Evolutionary conservation across 2,888 invertebrate genomes (phyloP).

Genomic region (Coelinius sp.): DNA sequence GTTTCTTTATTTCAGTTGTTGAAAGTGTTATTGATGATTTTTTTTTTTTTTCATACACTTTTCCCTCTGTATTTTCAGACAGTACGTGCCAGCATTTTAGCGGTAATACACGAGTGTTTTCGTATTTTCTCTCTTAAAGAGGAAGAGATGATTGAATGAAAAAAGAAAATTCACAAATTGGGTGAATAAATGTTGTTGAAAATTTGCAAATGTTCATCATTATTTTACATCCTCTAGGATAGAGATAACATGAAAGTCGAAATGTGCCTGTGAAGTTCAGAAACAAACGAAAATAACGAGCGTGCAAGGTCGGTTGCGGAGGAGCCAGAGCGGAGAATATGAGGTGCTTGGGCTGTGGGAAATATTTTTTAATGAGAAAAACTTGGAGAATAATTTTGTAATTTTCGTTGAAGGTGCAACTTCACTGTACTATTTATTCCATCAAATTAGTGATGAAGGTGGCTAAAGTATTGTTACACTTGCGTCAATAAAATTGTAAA

Average conservation of each 20-base stretch:
- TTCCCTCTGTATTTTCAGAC: neutral
- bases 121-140: neutral
- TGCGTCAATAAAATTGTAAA: no score
- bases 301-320: neutral
- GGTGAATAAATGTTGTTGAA: neutral
- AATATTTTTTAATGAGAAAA: constrained; percentile 3
- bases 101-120: neutral
- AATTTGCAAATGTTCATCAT: constrained; percentile 24
- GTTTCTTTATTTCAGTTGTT: neutral
- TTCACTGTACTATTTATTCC: neutral
- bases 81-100: neutral
- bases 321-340: constrained; percentile 9
- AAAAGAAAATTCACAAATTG: neutral
- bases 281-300: constrained; percentile 20
- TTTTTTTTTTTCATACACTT: neutral
- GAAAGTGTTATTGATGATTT: constrained; percentile 11
- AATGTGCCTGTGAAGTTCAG: constrained; percentile 12
- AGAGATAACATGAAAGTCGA: constrained; percentile 17
- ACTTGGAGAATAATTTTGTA: neutral
- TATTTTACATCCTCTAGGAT: constrained; percentile 25
- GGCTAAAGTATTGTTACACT: no score
- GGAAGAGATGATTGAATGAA: neutral
- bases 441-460: neutral
- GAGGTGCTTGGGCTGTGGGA: neutral
- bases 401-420: constrained; percentile 8